These are phyloP conservation scores for Leucoraja ocellata DNA, from an alignment of 2,797 vertebrate genomes.

Conservation along the genomic window DNA sequence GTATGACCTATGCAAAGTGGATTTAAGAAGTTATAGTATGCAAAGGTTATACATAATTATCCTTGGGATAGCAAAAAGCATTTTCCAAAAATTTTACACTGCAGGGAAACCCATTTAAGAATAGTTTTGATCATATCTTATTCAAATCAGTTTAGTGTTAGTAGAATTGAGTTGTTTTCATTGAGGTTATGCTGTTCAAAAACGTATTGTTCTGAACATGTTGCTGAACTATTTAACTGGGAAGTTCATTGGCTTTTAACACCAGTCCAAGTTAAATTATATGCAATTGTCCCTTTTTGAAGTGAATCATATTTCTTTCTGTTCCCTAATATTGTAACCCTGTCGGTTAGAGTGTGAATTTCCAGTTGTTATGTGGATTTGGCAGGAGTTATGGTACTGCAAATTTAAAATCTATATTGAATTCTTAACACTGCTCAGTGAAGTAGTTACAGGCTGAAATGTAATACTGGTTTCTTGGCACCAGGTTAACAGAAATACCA, in stretches of 20 bases:
- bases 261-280: background rate
- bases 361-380: background rate
- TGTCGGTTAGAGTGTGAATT: background rate
- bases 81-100: constrained; percentile 15
- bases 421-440: background rate
- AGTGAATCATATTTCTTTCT: background rate
- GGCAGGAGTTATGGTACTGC: background rate
- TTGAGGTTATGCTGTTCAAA: constrained; percentile 16
- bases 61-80: background rate
- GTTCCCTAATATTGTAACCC: background rate
- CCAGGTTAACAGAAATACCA: background rate
- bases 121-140: background rate
- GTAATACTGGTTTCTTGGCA: background rate
- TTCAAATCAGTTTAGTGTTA: background rate
- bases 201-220: background rate
- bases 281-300: background rate
- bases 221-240: background rate
- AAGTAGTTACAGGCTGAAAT: background rate
- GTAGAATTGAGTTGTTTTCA: background rate
- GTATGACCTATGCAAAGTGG: background rate
- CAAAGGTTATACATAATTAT: constrained; percentile 1
- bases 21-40: background rate
- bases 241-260: background rate
- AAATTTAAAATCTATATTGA: constrained; percentile 4
- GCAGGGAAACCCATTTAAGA: background rate